Conservation (phyloP, 2,888 invertebrate species). For the Diadromus collaris region DNA sequence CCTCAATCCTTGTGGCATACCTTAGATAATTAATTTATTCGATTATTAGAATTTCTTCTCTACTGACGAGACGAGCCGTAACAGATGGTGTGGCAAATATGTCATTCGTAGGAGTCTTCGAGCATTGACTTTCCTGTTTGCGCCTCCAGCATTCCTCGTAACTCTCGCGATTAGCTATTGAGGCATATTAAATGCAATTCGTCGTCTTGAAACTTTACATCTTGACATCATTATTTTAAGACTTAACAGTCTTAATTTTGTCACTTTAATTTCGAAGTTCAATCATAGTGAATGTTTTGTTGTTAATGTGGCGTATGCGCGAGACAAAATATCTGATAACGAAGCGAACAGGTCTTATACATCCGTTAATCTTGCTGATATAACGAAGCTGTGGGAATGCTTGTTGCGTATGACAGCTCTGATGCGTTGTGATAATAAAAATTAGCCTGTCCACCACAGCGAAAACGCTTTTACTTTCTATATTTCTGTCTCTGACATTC, state of each 20-base stretch:
- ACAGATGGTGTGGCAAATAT: slow-evolving; percentile 11
- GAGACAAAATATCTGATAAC: background rate
- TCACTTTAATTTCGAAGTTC: background rate
- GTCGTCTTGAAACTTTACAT: slow-evolving; percentile 38
- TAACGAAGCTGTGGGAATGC: background rate
- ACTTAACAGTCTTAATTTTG: background rate
- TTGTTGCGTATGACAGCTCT: slow-evolving; percentile 1
- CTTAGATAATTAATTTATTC: background rate
- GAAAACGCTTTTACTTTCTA: slow-evolving; percentile 48
- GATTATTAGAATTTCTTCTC: background rate
- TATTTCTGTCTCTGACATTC: slow-evolving; percentile 14
- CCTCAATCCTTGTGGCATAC: background rate
- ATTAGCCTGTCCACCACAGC: slow-evolving; percentile 8
- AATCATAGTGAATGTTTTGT: background rate
- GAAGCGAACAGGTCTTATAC: too few species aligned
- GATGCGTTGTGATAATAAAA: slow-evolving; percentile 12
- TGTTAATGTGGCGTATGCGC: background rate
- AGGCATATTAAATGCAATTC: slow-evolving; percentile 4
- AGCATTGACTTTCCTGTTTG: slow-evolving; percentile 5
- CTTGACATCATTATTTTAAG: too few species aligned
- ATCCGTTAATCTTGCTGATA: background rate
- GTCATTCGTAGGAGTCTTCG: background rate
- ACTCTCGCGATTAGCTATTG: slow-evolving; percentile 1
- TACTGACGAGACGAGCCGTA: background rate
- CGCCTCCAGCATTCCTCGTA: slow-evolving; percentile 7